Evolutionary conservation across 2,797 vertebrate genomes (phyloP), one percentile per base, ranked within the genome.

Genomic region (Parambassis ranga): DNA sequence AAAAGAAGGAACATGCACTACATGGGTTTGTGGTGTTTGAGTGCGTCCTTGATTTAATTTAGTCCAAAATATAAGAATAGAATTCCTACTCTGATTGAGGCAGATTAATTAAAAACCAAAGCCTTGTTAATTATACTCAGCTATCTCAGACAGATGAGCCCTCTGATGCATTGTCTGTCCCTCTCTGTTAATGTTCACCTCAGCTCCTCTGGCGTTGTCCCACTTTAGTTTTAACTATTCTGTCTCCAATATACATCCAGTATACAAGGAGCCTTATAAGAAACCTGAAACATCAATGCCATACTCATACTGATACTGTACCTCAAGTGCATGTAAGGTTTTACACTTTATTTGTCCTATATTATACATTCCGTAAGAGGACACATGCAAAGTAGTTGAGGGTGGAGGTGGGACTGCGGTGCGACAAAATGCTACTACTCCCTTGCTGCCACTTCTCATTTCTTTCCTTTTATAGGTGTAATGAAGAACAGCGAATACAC

Each of bases 391-490:
- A 71, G 47, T 37, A 69, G 62, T 52, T 59, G 3, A 55, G 59
- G 26, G 56, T 9, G 39, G 41, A 79, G 19, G 46, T 44, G 64
- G 47, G 31, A 41, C 58, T 46, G 52, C 1, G 18, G 66, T 50
- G 58, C 60, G 71, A 65, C 69, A 71, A 75, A 79, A 75, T 32
- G 50, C 51, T 71, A 48, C 63, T 48, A 57, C 61, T 82, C 62
- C 65, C 72, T 63, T 2, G 61, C 76, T 79, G 79, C 82, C 75
- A 81, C 76, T 79, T 86, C 73, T 81, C 64, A 80, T 86, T 79
- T 75, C 63, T 73, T 75, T 78, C 71, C 73, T 65, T 85, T 83
- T 87, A 89, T 83, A 82, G 75, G 65, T 82, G 87, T 89, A 90
- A 89, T 82, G 81, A 87, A 89, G 82, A 86, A 81, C 74, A 84